Evolutionary conservation across 2,888 invertebrate species (phyloP).

Genomic region (Pinctada fucata): DNA sequence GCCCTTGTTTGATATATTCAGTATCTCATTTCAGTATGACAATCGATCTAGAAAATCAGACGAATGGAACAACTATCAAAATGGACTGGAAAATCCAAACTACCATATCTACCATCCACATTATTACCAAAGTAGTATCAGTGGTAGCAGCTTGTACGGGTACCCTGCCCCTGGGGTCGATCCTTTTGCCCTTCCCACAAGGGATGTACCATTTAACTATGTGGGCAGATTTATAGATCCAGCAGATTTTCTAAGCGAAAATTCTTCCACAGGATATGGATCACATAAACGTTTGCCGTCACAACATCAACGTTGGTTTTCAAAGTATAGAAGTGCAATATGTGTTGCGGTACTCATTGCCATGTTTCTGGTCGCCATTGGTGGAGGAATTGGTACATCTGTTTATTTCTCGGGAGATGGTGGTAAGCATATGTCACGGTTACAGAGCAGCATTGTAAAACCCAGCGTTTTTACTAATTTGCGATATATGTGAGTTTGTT

Average conservation of each 20-base stretch:
- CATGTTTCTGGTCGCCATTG: background rate
- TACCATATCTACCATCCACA: background rate
- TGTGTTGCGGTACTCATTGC: background rate
- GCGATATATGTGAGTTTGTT: too few species aligned
- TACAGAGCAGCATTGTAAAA: too few species aligned
- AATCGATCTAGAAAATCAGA: background rate
- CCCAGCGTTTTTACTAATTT: too few species aligned
- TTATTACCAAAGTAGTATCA: background rate
- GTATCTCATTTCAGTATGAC: too few species aligned
- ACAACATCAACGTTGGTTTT: background rate
- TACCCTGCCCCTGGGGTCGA: background rate
- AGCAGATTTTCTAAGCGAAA: background rate
- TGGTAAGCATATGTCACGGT: background rate
- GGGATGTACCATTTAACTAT: background rate
- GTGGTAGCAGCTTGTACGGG: background rate
- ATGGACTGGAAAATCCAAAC: background rate
- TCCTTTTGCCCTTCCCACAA: background rate
- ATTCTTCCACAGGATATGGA: background rate
- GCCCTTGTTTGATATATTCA: too few species aligned
- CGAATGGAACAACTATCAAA: background rate
- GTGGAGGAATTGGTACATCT: background rate
- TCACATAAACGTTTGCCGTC: background rate
- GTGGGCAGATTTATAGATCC: background rate
- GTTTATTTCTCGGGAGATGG: conserved; percentile 11
- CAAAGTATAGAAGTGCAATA: background rate